Evolutionary conservation across 2,888 invertebrate genomes (phyloP).

Genomic region (Epinotia nisella): DNA sequence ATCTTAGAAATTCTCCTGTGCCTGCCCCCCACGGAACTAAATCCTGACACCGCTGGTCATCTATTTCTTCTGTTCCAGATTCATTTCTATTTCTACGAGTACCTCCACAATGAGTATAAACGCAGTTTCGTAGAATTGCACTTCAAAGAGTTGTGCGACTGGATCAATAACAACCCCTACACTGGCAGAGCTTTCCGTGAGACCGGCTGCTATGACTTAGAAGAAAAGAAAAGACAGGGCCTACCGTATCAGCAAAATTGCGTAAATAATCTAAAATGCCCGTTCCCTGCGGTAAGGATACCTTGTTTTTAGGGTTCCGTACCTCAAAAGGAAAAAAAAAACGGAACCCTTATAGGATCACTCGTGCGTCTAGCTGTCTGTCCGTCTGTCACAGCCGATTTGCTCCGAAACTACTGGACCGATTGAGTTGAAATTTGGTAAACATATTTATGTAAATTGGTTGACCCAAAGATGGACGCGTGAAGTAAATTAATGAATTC

Average conservation of each 20-base stretch:
- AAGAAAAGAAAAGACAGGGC: background rate
- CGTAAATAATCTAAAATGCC: background rate
- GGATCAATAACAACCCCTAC: background rate
- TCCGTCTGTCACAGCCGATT: too few species aligned
- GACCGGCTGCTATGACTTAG: background rate
- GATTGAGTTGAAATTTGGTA: too few species aligned
- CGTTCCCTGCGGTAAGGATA: background rate
- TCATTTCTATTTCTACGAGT: conserved; percentile 12
- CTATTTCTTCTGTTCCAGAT: background rate
- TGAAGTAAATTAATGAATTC: too few species aligned
- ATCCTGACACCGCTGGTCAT: background rate
- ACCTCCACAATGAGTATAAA: conserved; percentile 5
- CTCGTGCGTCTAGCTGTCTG: too few species aligned
- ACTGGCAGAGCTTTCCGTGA: background rate
- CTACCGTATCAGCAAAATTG: background rate
- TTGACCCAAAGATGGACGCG: too few species aligned
- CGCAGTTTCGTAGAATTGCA: background rate
- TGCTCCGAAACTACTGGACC: too few species aligned
- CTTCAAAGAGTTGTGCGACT: background rate
- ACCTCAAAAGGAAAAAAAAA: too few species aligned
- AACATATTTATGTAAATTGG: too few species aligned
- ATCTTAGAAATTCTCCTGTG: background rate
- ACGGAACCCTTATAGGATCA: too few species aligned
- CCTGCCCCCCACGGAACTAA: too few species aligned
- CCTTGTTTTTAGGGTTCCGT: too few species aligned